These are phyloP conservation scores for Uloborus diversus DNA, from an alignment of 1,140 invertebrate genomes.

Conservation along the genomic window DNA sequence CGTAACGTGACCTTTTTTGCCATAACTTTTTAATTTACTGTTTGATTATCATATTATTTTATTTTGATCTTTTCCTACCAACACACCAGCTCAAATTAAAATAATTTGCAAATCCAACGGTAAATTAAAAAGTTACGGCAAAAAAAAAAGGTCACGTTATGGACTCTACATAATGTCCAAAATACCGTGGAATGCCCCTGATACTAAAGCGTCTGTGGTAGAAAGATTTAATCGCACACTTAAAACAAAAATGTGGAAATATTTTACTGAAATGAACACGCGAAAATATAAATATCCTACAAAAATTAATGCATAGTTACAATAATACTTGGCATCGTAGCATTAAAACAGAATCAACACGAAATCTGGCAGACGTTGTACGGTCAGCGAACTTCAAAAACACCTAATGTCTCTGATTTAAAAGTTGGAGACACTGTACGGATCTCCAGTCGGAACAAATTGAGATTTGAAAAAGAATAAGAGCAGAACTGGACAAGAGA, in stretches of 20 bases:
- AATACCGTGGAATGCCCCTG: too few relatives aligned
- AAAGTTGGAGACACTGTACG: conserved; percentile 61
- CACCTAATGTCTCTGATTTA: conserved; percentile 48
- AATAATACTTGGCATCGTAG: conserved; percentile 66
- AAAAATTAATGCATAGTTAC: conserved; percentile 63
- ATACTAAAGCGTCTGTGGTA: conserved; percentile 67
- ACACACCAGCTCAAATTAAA: too few relatives aligned
- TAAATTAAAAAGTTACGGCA: too few relatives aligned
- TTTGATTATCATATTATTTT: too few relatives aligned
- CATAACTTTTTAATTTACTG: too few relatives aligned
- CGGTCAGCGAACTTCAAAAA: not conserved
- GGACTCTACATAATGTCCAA: too few relatives aligned
- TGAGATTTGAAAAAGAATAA: conserved; percentile 50
- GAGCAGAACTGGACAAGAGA: not conserved
- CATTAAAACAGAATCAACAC: conserved; percentile 62
- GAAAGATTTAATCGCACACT: conserved; percentile 68
- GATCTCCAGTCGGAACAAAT: conserved; percentile 37
- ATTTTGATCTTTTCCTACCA: too few relatives aligned
- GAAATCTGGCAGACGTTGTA: conserved; percentile 42
- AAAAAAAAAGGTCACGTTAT: too few relatives aligned
- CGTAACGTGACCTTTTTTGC: too few relatives aligned
- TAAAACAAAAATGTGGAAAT: conserved; percentile 66
- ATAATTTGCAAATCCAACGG: too few relatives aligned
- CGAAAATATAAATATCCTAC: conserved; percentile 64
- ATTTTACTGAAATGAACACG: conserved; percentile 64